A percentile compares a stretch with the other conserved stretches of the same genome.
Conservation (phyloP, 2,113 vertebrate genomes). For the Strigops habroptila region DNA sequence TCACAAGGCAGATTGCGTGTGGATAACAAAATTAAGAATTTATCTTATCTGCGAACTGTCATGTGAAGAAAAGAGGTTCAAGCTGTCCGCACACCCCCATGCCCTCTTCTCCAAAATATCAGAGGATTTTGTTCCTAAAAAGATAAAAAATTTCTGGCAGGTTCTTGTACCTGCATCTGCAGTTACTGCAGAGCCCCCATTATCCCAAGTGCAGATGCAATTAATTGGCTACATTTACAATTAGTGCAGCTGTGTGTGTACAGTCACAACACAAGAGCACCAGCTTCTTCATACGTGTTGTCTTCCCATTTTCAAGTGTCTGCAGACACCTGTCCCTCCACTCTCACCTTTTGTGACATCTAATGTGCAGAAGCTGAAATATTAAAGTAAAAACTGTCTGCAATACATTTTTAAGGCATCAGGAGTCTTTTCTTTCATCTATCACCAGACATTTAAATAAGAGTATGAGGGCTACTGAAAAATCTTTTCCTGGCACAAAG, state of each 20-base stretch:
- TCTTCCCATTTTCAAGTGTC: background rate
- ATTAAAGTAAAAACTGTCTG: background rate
- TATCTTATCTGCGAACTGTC: background rate
- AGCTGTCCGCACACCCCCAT: background rate
- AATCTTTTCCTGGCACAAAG: background rate
- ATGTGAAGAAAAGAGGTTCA: background rate
- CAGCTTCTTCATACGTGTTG: background rate
- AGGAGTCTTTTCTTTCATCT: background rate
- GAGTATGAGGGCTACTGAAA: background rate
- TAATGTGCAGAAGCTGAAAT: constrained; percentile 32
- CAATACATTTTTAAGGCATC: background rate
- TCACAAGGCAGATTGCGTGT: background rate
- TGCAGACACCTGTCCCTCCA: constrained; percentile 35
- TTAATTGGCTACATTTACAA: constrained; percentile 35
- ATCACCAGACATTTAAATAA: background rate
- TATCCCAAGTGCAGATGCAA: background rate
- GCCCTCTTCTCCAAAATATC: background rate
- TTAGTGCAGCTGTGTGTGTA: constrained; percentile 7
- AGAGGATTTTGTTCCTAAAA: background rate
- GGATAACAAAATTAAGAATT: background rate
- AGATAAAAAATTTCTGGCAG: background rate
- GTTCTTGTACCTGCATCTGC: background rate
- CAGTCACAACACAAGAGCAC: background rate
- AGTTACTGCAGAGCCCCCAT: background rate
- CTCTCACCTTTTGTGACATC: constrained; percentile 42